These are phyloP conservation scores for Lasioglossum pauxillum DNA, from an alignment of 2,888 invertebrate genomes.

Conservation along the genomic window DNA sequence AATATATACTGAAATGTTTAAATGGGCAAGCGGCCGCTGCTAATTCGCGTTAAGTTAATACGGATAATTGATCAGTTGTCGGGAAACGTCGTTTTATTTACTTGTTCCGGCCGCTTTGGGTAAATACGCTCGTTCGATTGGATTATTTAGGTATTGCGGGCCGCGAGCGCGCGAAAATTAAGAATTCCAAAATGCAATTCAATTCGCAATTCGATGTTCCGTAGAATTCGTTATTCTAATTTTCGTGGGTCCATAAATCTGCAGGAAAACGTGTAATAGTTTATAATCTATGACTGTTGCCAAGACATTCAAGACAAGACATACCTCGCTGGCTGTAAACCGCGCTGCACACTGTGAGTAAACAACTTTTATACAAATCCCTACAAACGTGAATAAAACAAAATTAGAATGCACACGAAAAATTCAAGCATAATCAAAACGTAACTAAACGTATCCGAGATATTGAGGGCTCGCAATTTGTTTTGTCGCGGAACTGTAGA, in stretches of 20 bases:
- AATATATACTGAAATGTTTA: not conserved
- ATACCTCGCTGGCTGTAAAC: no score
- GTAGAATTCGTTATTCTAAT: not conserved
- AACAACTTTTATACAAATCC: no score
- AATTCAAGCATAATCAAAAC: not conserved
- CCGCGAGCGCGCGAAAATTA: not conserved
- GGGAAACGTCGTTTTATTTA: not conserved
- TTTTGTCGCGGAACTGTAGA: no score
- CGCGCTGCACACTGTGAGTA: no score
- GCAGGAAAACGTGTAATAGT: no score
- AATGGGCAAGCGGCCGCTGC: not conserved
- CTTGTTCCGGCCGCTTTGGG: not conserved
- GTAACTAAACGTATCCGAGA: not conserved
- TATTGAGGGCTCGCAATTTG: not conserved
- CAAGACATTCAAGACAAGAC: no score
- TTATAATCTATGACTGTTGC: no score
- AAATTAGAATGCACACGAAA: no score
- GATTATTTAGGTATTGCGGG: not conserved
- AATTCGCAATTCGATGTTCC: not conserved
- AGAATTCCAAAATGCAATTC: not conserved
- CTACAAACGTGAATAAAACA: no score
- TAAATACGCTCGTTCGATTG: not conserved
- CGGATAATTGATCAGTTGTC: not conserved
- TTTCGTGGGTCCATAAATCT: no score
- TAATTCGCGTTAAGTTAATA: constrained; percentile 8